Percentiles rank a stretch among this genome's conserved stretches.
Conservation (phyloP, 2,888 invertebrate genomes). For the Gryllus longicercus region DNA sequence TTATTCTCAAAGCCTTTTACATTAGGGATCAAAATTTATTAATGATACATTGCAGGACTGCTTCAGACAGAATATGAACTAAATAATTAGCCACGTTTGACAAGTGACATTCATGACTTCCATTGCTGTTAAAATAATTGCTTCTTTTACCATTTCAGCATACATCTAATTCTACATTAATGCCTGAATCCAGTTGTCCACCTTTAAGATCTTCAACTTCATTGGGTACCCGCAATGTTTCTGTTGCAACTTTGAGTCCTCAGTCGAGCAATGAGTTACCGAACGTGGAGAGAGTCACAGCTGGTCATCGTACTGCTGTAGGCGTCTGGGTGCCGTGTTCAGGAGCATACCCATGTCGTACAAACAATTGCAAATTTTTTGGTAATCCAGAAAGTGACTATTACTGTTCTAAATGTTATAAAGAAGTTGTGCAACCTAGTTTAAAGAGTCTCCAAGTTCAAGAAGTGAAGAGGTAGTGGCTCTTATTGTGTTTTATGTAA, state of each 20-base stretch:
- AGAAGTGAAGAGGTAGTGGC: constrained; percentile 32
- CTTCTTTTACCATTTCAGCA: too few species aligned
- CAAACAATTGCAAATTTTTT: constrained; percentile 63
- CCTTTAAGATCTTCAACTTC: constrained; percentile 20
- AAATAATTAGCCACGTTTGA: too few species aligned
- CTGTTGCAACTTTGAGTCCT: constrained; percentile 30
- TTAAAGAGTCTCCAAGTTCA: constrained; percentile 33
- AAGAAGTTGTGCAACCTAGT: constrained; percentile 28
- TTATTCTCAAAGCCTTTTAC: too few species aligned
- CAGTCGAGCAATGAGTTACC: constrained; percentile 34
- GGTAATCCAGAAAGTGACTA: constrained; percentile 62
- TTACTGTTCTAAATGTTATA: constrained; percentile 65
- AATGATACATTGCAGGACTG: too few species aligned
- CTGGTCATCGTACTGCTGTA: constrained; percentile 27
- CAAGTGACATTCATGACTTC: too few species aligned
- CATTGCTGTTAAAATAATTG: too few species aligned
- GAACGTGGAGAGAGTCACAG: constrained; percentile 31
- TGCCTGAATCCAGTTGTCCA: background rate
- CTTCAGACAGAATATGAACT: too few species aligned
- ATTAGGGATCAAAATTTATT: too few species aligned
- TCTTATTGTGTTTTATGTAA: background rate
- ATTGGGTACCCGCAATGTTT: constrained; percentile 26
- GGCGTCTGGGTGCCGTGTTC: constrained; percentile 32
- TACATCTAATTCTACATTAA: too few species aligned
- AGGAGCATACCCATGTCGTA: constrained; percentile 52